A percentile compares a stretch with the other conserved stretches of the same genome.
phyloP scores from a whole-genome alignment of 2,113 vertebrate genomes.

The Ciconia maguari region DNA sequence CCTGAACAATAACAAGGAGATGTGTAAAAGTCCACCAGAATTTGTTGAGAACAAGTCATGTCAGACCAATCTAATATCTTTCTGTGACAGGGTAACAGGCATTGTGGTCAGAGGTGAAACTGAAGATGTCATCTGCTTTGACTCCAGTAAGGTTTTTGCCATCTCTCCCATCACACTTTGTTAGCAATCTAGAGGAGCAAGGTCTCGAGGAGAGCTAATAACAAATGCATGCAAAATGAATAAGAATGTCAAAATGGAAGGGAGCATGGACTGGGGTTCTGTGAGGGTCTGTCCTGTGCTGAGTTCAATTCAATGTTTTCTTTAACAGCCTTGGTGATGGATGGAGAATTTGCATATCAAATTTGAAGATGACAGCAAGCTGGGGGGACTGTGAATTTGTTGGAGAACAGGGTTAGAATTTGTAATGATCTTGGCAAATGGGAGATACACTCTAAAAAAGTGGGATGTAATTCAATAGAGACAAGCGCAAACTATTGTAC shows the following conservation, averaged over 20 bases:
- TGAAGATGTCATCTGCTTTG: background rate
- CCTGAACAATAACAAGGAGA: background rate
- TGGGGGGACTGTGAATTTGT: background rate
- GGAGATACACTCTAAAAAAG: background rate
- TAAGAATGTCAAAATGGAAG: background rate
- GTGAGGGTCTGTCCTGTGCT: background rate
- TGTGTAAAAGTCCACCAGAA: background rate
- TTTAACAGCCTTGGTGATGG: background rate
- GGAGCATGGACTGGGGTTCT: background rate
- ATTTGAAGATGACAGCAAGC: constrained; percentile 23
- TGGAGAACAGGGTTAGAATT: constrained; percentile 15
- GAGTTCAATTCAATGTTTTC: background rate
- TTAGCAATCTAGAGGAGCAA: background rate
- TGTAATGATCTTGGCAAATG: constrained; percentile 2
- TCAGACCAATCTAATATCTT: background rate
- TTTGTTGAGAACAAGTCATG: background rate
- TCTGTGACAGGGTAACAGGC: background rate
- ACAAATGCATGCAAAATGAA: background rate
- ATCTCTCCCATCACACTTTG: background rate
- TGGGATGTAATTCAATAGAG: constrained; percentile 27
- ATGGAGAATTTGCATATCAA: constrained; percentile 11
- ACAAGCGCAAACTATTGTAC: constrained; percentile 22
- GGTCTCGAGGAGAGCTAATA: background rate
- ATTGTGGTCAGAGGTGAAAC: background rate
- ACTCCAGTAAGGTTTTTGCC: background rate